phyloP scores from a whole-genome alignment of 2,113 vertebrate genomes.

The Prochilodus magdalenae region DNA sequence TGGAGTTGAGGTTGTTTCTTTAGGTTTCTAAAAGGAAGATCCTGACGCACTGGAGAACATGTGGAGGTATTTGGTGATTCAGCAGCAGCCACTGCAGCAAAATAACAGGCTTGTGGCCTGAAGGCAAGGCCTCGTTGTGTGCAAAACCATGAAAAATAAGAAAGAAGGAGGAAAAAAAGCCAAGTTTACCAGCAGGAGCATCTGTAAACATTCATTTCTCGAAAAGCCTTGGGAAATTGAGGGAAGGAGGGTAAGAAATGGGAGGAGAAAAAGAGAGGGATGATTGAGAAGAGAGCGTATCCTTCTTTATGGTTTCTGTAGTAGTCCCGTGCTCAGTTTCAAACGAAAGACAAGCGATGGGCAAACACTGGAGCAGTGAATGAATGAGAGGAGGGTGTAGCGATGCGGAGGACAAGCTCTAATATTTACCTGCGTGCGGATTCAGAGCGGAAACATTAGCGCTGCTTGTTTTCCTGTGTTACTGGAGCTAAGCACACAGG shows the following conservation, averaged over 20 bases:
- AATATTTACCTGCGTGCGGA: conserved; percentile 34
- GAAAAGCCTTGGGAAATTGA: conserved; percentile 16
- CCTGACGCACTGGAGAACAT: neutral
- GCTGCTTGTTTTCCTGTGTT: neutral
- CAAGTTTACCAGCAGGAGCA: conserved; percentile 36
- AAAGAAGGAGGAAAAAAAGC: conserved; percentile 17
- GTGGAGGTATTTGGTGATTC: conserved; percentile 17
- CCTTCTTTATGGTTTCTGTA: neutral
- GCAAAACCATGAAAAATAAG: conserved; percentile 19
- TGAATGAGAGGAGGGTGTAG: conserved; percentile 5
- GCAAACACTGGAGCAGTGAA: conserved; percentile 5
- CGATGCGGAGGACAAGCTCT: conserved; percentile 18
- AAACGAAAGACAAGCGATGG: conserved; percentile 38
- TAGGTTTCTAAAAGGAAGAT: neutral
- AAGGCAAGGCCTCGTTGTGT: conserved; percentile 29
- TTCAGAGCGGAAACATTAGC: conserved; percentile 6
- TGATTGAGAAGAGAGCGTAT: conserved; percentile 18
- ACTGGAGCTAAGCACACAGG: neutral
- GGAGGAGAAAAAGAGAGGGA: neutral
- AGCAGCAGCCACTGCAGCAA: conserved; percentile 16
- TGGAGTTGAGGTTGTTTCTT: no score
- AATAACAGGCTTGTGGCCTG: conserved; percentile 27
- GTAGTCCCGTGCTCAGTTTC: neutral
- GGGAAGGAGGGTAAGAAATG: neutral
- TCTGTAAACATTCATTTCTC: conserved; percentile 49